Base-by-base conservation (phyloP, 37 sponge, comb jelly and placozoan genomes). In the Dysidea cf. avara region DNA sequence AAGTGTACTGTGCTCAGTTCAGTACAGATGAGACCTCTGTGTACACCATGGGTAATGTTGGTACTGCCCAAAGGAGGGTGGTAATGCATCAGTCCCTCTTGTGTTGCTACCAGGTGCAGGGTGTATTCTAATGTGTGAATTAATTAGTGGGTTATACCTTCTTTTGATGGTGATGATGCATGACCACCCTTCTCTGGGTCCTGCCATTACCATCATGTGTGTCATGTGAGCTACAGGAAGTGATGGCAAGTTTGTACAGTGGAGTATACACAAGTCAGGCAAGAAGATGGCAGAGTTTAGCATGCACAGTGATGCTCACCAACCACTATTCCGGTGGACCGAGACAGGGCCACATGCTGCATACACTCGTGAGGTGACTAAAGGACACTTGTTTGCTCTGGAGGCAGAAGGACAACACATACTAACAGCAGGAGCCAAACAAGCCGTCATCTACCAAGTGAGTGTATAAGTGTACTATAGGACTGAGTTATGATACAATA, bases 1-100 rank as follows among this genome's bases (percentile, higher is more conserved):
- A 93, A 37, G 90, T 98, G 2, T 75, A 56, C 70, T 79, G 89
- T 6, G 84, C 95, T 0, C 77, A 83, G 84, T 98, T 95, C 78
- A 89, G 91, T 58, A 76, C 69, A 18, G 99, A 98, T 71, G 99
- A 98, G 83, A 92, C 76, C 49, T 59, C 90, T 3, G 78, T 98
- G 16, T 98, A 75, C 73, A 86, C 81, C 53, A 64, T 92, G 77
- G 96, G 96, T 28, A n/a, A n/a, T n/a, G n/a, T n/a, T n/a, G n/a
- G n/a, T n/a, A n/a, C n/a, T n/a, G n/a, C n/a, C n/a, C n/a, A n/a
- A n/a, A n/a, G n/a, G n/a, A n/a, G n/a, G n/a, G n/a, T n/a, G n/a
- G n/a, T n/a, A n/a, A n/a, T n/a, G n/a, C n/a, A n/a, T n/a, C n/a
- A n/a, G n/a, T n/a, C n/a, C n/a, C n/a, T n/a, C n/a, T n/a, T n/a